These are phyloP conservation scores for Thermophis baileyi DNA, from an alignment of 2,113 vertebrate species.

Conservation along the genomic window DNA sequence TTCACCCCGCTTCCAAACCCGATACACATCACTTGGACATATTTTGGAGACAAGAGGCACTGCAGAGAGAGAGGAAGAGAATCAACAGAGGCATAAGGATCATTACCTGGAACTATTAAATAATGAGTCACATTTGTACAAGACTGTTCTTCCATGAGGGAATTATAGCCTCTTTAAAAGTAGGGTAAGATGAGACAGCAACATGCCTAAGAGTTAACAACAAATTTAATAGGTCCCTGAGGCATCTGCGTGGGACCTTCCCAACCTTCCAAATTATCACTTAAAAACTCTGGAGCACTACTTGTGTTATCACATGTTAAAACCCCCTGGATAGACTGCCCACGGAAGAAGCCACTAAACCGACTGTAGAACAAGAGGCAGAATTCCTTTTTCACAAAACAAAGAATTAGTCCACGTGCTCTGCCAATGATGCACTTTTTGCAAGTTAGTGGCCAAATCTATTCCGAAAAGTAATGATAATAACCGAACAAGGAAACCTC, in stretches of 20 bases:
- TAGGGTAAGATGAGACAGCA: neutral
- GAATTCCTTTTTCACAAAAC: neutral
- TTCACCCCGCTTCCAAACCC: conserved; percentile 92
- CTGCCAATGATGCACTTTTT: neutral
- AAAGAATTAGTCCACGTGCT: neutral
- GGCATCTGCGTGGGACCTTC: neutral
- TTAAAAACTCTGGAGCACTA: neutral
- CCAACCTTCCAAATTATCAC: neutral
- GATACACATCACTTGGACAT: conserved; percentile 92
- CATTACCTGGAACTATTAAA: neutral
- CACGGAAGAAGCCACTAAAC: neutral
- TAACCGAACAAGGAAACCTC: neutral
- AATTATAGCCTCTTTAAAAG: too few species aligned
- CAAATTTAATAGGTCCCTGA: neutral
- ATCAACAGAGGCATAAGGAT: neutral
- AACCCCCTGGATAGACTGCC: neutral
- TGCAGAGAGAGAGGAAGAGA: conserved; percentile 44
- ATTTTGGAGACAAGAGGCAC: conserved; percentile 94
- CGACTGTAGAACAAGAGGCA: neutral
- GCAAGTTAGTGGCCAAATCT: neutral
- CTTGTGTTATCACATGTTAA: neutral
- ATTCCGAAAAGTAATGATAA: neutral
- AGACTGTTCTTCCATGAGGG: neutral
- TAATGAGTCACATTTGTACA: neutral
- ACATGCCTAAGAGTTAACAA: neutral